Percentiles rank a stretch among this genome's conserved stretches.
Evolutionary conservation across 1,140 invertebrate genomes (phyloP).

Genomic region (Radopholus similis): DNA sequence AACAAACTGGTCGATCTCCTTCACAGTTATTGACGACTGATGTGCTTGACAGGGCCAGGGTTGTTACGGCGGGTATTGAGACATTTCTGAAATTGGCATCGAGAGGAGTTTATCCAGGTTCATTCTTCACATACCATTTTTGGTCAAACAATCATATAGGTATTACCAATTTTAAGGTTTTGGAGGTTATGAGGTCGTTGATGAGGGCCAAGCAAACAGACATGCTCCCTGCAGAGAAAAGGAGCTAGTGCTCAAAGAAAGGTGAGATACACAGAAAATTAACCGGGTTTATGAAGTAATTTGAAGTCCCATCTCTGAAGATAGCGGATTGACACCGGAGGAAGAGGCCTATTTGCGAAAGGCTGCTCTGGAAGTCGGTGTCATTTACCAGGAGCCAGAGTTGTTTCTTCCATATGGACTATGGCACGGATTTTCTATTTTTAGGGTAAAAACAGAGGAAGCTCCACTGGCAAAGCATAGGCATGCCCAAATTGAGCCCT

Average conservation of each 20-base stretch:
- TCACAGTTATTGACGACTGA: neutral
- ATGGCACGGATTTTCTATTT: neutral
- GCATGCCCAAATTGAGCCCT: neutral
- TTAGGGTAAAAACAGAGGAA: neutral
- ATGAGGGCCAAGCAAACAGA: neutral
- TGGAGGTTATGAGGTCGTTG: slow-evolving; percentile 24
- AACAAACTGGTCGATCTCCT: slow-evolving; percentile 8
- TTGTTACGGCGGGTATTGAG: slow-evolving; percentile 23
- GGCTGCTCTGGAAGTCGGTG: slow-evolving; percentile 47
- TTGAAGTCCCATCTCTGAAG: neutral
- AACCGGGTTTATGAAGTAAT: neutral
- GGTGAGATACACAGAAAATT: neutral
- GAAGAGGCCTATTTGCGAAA: slow-evolving; percentile 50
- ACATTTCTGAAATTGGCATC: slow-evolving; percentile 28
- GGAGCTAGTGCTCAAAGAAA: neutral
- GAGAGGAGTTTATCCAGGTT: slow-evolving; percentile 24
- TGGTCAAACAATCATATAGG: neutral
- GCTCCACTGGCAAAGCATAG: neutral
- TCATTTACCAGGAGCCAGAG: slow-evolving; percentile 8
- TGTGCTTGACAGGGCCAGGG: neutral
- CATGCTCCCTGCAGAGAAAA: neutral
- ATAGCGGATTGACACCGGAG: slow-evolving; percentile 27
- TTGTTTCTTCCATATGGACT: neutral
- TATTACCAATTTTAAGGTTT: slow-evolving; percentile 7
- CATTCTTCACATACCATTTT: slow-evolving; percentile 4